Evolutionary conservation across 2,888 invertebrate genomes (phyloP).

Genomic region (Rhagium mordax): DNA sequence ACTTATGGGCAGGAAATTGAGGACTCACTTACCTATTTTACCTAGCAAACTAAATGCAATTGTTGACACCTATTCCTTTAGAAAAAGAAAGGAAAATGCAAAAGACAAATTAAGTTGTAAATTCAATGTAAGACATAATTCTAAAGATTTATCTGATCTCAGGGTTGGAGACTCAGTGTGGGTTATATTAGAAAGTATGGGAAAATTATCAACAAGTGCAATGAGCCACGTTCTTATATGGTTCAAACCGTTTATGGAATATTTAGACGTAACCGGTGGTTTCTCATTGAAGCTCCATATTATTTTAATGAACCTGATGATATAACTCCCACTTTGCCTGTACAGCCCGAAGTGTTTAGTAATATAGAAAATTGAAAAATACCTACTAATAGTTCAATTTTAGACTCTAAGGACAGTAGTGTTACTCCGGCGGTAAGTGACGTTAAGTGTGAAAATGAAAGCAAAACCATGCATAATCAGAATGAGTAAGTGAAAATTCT

Average conservation of each 20-base stretch:
- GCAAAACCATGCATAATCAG: too few species aligned
- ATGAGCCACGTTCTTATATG: neutral
- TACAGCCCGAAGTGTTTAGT: too few species aligned
- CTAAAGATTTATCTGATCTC: neutral
- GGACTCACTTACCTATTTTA: neutral
- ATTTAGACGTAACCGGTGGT: neutral
- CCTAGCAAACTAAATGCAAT: neutral
- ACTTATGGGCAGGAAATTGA: neutral
- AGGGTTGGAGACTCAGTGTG: neutral
- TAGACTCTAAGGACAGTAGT: too few species aligned
- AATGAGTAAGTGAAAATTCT: too few species aligned
- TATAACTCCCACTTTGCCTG: neutral
- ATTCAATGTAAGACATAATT: neutral
- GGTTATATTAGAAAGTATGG: neutral
- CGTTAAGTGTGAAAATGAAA: too few species aligned
- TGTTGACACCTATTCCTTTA: neutral
- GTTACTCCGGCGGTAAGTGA: too few species aligned
- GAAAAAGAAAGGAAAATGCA: neutral
- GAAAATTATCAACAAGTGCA: neutral
- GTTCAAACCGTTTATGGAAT: neutral
- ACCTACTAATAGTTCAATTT: too few species aligned
- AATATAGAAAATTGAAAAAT: too few species aligned
- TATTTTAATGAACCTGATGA: neutral
- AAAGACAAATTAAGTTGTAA: neutral
- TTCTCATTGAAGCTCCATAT: neutral